Percentiles rank a stretch among this genome's conserved stretches.
phyloP scores from a whole-genome alignment of 2,888 invertebrate genomes.

The Liodrosophila aerea region DNA sequence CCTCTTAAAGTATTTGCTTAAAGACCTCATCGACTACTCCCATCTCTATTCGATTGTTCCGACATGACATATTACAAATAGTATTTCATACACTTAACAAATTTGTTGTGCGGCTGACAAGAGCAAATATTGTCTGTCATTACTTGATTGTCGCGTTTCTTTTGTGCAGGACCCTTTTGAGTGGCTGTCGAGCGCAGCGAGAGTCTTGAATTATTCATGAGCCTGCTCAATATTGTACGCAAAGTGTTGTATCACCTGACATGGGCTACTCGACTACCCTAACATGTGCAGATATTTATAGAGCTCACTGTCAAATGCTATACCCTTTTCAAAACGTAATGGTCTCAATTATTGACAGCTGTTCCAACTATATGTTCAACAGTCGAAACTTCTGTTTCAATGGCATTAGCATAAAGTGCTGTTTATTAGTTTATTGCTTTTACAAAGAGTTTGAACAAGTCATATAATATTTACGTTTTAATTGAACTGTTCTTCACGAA shows the following conservation, averaged over 20 bases:
- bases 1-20: background rate
- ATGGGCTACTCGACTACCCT: background rate
- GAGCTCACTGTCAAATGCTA: background rate
- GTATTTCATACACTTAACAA: background rate
- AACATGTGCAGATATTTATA: no score
- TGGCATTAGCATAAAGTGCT: background rate
- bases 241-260: background rate
- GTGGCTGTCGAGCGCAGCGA: no score
- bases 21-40: background rate
- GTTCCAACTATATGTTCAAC: background rate
- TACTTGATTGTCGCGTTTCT: conserved; percentile 27
- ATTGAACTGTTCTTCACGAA: no score
- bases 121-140: conserved; percentile 16
- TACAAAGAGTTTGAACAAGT: no score
- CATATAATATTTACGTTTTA: no score
- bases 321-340: no score
- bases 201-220: no score
- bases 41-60: conserved; percentile 1
- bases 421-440: no score
- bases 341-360: no score
- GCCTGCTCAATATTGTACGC: no score
- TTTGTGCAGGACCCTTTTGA: conserved; percentile 9
- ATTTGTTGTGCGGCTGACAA: conserved; percentile 2
- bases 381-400: background rate
- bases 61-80: conserved; percentile 16